Conservation (phyloP, 2,888 invertebrate species). For the Sarcophaga variegata region DNA sequence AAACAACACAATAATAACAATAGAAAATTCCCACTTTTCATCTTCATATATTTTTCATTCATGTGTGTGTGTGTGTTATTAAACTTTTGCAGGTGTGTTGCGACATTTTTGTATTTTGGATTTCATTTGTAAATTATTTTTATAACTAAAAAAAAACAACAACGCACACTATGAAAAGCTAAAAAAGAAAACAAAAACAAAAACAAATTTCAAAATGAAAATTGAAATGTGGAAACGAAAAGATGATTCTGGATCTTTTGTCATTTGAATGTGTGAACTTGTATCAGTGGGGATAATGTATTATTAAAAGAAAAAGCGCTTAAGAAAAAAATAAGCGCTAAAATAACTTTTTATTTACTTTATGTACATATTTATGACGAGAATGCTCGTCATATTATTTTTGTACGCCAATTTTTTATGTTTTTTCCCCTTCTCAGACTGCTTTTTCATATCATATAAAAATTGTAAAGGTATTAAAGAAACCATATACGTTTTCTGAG, state of each 20-base stretch:
- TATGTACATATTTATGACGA: too few relatives aligned
- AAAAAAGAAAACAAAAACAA: conserved; percentile 20
- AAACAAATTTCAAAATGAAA: neutral
- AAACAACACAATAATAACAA: too few relatives aligned
- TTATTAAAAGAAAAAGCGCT: too few relatives aligned
- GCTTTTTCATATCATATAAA: too few relatives aligned
- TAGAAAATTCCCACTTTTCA: neutral
- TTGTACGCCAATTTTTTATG: too few relatives aligned
- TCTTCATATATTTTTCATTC: neutral
- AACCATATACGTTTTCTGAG: too few relatives aligned
- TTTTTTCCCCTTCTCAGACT: too few relatives aligned
- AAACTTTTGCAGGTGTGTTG: conserved; percentile 45
- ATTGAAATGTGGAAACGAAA: conserved; percentile 4
- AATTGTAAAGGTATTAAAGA: too few relatives aligned
- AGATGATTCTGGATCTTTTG: conserved; percentile 45
- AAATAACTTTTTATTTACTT: too few relatives aligned
- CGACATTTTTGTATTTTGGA: neutral
- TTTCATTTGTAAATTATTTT: neutral
- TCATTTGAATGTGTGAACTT: conserved; percentile 19
- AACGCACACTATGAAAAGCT: neutral
- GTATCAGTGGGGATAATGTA: neutral
- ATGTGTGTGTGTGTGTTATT: neutral
- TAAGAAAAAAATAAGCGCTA: too few relatives aligned
- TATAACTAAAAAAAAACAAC: neutral
- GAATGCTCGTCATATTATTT: too few relatives aligned